Conservation (phyloP, 2,888 invertebrate species). For the Andrena bucephala region DNA sequence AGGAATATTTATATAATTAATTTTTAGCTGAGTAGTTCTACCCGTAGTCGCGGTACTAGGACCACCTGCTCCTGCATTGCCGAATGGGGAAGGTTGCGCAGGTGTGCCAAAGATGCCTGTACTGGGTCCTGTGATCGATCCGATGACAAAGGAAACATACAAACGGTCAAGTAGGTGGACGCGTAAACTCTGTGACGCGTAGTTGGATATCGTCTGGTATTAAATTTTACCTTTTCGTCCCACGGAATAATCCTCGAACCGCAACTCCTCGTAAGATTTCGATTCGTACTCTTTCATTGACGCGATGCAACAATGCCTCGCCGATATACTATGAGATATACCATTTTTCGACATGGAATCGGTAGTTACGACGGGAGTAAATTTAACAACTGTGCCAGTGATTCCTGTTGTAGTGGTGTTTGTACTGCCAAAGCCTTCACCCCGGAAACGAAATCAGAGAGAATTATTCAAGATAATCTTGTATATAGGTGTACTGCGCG, state of each 20-base stretch:
- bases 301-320: conserved; percentile 98
- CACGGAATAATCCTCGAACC: conserved; percentile 96
- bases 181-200: neutral
- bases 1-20: conserved; percentile 16
- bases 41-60: conserved; percentile 84
- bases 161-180: neutral
- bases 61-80: conserved; percentile 75
- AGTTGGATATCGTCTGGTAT: neutral
- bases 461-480: neutral
- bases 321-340: conserved; percentile 93
- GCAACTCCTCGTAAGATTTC: conserved; percentile 97
- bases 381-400: conserved; percentile 93
- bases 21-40: conserved; percentile 58
- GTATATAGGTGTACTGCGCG: neutral
- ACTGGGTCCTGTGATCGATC: conserved; percentile 71
- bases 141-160: neutral
- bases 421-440: conserved; percentile 77
- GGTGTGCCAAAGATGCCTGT: conserved; percentile 86
- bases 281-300: conserved; percentile 99
- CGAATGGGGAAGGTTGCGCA: conserved; percentile 85
- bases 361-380: conserved; percentile 93
- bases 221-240: conserved; percentile 91
- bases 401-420: conserved; percentile 84
- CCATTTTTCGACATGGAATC: conserved; percentile 97
- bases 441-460: neutral